Evolutionary conservation across 2,797 vertebrate species (phyloP), one percentile per base, ranked within the genome.

Genomic region (Lycodopsis pacificus): DNA sequence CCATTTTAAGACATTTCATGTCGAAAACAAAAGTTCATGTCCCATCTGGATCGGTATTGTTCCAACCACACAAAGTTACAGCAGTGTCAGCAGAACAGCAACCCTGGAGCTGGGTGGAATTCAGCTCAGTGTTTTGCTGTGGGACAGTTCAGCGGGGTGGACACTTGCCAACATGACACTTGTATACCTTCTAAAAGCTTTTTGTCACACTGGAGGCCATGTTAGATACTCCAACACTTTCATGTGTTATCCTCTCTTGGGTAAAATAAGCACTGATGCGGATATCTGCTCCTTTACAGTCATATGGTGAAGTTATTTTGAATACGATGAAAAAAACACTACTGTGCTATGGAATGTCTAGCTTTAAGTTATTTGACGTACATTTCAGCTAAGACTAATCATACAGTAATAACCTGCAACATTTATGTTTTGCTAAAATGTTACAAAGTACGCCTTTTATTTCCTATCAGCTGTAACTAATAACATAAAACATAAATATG

Each of bases 11-110:
- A 74, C 13, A 69, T 68, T 12, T 63, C 5, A 7, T 25, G 30
- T 78, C 32, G 65, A 71, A 71, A 64, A 76, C 58, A 77, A 1
- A 64, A 67, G 48, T 58, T 69, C 22, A 63, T 34, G 49, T 65
- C 38, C 27, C 51, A 64, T 62, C 51, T 81, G 64, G 68, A 80
- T 34, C 83, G 58, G 67, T 86, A 22, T 82, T 78, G 69, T 77
- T 84, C 75, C 75, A 84, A 27, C 48, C 13, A 67, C 59, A 85
- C 79, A 83, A 74, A 68, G 72, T 67, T 73, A 40, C 44, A 57
- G 65, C 78, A 49, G 46, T 22, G 67, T 91, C 82, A 84, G 85
- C 86, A 84, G 71, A 80, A 75, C 79, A 65, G 79, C 53, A 70
- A 15, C 73, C 57, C 65, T 77, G 51, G 20, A 83, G 73, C 81